Evolutionary conservation across 2,888 invertebrate species (phyloP), one percentile per base, ranked within the genome.

Genomic region (Gerris lacustris): DNA sequence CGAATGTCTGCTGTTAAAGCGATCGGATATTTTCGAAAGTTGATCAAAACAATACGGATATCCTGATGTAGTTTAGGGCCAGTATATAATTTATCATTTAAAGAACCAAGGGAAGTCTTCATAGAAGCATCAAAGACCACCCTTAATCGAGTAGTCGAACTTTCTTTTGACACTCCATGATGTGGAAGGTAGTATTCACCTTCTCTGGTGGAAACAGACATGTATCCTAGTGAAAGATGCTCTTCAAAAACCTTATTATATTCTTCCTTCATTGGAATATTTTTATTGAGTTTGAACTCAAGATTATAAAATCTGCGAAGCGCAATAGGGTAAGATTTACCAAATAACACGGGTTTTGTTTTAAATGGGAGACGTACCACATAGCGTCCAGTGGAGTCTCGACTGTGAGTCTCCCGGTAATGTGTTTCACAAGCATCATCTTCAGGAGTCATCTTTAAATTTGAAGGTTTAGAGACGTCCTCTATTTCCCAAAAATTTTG

Each of bases 401-500:
- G 63, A 66, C 17, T 2, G 6, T 69, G 69, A n/a, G 69, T 69
- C 67, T 69, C 67, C 6, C 9, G 9, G 44, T 68, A 69, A 45
- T 69, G 69, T 66, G 68, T 18, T 31, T 69, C 66, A 31, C 45
- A 43, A n/a, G 9, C 9, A 15, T 31, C 2, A 15, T 69, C 66
- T 6, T 67, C 2, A 11, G 55, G 15, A 55, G 55, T 11, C 31
- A 4, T 31, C 9, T 55, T 11, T 11, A 55, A 11, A 55, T 11
- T 15, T 6, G 7, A 2, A 45, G 15, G 9, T n/a, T 44, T 67
- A 15, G 63, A 2, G 4, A 67, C 15, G 9, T 69, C 69, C 44
- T 69, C 69, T 17, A 66, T 44, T 67, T 70, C 70, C 70, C 67
- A 70, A 70, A 70, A 70, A 43, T 68, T 67, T 15, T 43, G 31